A percentile compares a stretch with the other conserved stretches of the same genome.
These are phyloP conservation scores for Phyllostomus discolor DNA, from an alignment of 2,113 vertebrate genomes.

Conservation along the genomic window DNA sequence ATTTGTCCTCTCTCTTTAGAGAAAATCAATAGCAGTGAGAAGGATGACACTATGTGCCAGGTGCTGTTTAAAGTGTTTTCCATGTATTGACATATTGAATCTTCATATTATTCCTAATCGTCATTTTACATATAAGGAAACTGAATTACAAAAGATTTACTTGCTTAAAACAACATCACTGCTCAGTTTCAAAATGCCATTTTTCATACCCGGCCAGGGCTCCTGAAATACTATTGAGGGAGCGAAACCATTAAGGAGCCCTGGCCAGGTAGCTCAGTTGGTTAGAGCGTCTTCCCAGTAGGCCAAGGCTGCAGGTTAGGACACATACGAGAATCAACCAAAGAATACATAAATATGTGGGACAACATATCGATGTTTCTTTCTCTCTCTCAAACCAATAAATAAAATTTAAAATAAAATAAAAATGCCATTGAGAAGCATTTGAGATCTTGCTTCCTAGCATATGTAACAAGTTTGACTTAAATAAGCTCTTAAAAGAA, in stretches of 20 bases:
- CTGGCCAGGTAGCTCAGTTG: neutral
- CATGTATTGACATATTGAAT: neutral
- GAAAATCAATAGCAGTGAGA: neutral
- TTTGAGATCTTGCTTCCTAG: neutral
- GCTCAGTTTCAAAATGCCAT: neutral
- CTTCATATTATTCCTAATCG: neutral
- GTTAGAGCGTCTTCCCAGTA: neutral
- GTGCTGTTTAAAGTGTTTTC: neutral
- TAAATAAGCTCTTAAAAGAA: neutral
- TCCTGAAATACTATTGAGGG: neutral
- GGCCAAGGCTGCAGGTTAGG: neutral
- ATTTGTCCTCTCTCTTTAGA: neutral
- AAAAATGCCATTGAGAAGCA: neutral
- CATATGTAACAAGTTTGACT: neutral
- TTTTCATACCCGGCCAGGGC: too few species aligned
- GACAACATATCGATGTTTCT: too few species aligned
- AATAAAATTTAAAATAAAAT: too few species aligned
- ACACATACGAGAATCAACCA: too few species aligned
- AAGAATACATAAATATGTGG: too few species aligned
- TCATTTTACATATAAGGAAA: constrained; percentile 19
- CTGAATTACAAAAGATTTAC: neutral
- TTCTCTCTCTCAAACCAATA: too few species aligned
- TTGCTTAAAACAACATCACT: neutral
- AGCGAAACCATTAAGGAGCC: neutral
- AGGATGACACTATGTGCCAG: neutral